Conservation (phyloP, 2,797 vertebrate genomes). For the Erethizon dorsatum region DNA sequence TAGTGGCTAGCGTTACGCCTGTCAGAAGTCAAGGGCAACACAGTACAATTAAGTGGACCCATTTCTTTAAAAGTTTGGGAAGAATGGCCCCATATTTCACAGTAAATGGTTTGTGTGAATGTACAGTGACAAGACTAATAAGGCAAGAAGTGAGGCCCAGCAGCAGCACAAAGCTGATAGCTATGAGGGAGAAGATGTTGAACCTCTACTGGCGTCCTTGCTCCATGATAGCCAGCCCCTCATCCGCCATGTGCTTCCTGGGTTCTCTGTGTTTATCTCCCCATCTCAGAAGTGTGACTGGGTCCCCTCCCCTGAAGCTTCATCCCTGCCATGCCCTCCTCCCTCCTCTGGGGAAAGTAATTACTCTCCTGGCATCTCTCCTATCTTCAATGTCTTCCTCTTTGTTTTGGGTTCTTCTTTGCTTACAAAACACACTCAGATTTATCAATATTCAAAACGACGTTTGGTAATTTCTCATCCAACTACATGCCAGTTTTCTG, state of each 20-base stretch:
- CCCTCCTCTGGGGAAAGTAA: background rate
- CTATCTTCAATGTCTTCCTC: background rate
- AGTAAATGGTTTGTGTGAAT: background rate
- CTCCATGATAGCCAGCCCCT: background rate
- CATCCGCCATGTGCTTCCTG: background rate
- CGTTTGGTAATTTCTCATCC: slow-evolving; percentile 13
- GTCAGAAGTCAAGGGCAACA: background rate
- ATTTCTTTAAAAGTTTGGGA: background rate
- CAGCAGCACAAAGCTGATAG: background rate
- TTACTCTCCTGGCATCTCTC: background rate
- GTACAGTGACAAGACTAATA: background rate
- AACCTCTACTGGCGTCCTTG: background rate
- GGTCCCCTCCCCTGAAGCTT: background rate
- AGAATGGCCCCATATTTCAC: background rate
- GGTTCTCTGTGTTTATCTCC: background rate
- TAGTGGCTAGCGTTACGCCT: background rate
- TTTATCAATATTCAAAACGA: background rate
- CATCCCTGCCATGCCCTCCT: background rate
- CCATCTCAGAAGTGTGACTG: no score
- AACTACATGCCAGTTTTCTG: background rate
- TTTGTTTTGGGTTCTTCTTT: background rate
- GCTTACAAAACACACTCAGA: background rate
- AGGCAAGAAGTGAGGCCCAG: background rate
- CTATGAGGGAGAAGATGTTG: rapidly evolving
- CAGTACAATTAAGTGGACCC: background rate